phyloP scores from a whole-genome alignment of 2,113 vertebrate genomes.

The Origma solitaria region DNA sequence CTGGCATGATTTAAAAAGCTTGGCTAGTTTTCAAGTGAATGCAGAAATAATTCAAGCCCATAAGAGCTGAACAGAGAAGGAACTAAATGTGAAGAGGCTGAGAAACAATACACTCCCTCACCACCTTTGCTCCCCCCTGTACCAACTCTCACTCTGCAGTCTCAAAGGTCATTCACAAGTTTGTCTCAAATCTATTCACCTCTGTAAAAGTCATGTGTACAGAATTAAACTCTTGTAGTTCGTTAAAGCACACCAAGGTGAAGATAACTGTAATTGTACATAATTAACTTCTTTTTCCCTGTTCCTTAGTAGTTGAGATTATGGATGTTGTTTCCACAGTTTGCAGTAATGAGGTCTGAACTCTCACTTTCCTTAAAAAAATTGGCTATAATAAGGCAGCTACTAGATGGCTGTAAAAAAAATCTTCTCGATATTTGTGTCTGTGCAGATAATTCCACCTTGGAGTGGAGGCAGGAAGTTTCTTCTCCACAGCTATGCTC shows the following conservation, averaged over 20 bases:
- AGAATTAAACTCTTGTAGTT: conserved; percentile 12
- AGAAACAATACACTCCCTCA: neutral
- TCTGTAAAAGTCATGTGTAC: neutral
- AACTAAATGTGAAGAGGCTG: neutral
- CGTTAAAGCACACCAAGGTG: neutral
- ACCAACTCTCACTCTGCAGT: neutral
- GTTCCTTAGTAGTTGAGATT: conserved; percentile 12
- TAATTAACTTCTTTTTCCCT: neutral
- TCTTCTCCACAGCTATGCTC: neutral
- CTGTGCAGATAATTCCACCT: neutral
- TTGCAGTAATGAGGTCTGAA: conserved; percentile 18
- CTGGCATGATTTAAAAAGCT: neutral
- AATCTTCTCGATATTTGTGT: neutral
- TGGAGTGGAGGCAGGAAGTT: neutral
- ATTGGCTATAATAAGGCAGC: neutral
- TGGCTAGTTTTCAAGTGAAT: neutral
- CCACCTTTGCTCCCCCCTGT: neutral
- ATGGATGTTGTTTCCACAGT: conserved; percentile 10
- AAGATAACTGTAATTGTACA: neutral
- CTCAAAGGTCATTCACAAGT: neutral
- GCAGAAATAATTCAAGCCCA: neutral
- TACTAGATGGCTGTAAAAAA: neutral
- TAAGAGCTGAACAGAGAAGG: neutral
- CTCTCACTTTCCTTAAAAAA: neutral
- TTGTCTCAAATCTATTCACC: conserved; percentile 1